Evolutionary conservation across 1,140 invertebrate species (phyloP).

Genomic region (Artemia franciscana): DNA sequence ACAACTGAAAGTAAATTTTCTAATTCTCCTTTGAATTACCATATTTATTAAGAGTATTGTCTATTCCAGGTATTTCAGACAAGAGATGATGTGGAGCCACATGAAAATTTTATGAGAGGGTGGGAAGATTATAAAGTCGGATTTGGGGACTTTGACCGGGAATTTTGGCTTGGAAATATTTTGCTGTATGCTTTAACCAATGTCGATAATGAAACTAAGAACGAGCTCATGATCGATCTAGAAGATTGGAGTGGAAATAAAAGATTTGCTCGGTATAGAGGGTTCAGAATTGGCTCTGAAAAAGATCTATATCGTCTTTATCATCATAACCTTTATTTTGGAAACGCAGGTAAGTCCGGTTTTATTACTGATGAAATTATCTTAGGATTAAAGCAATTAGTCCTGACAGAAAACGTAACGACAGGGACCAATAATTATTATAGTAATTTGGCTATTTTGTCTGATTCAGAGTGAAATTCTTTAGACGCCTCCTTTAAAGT

Average conservation of each 20-base stretch:
- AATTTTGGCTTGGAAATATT: conserved; percentile 15
- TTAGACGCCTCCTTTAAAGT: no score
- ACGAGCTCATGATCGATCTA: conserved; percentile 23
- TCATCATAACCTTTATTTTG: conserved; percentile 15
- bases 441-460: no score
- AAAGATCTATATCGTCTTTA: conserved; percentile 14
- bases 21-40: no score
- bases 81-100: conserved; percentile 15
- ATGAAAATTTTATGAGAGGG: conserved; percentile 15
- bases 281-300: conserved; percentile 14
- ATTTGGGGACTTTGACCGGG: conserved; percentile 16
- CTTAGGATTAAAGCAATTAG: no score
- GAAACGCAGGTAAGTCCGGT: conserved; percentile 14
- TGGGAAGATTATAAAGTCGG: conserved; percentile 18
- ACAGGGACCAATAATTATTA: no score
- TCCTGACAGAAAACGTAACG: no score
- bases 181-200: conserved; percentile 21
- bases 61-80: conserved; percentile 11
- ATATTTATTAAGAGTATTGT: neutral
- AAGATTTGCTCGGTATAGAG: conserved; percentile 15
- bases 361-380: no score
- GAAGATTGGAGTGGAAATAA: conserved; percentile 23
- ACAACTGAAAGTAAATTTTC: no score
- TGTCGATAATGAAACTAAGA: conserved; percentile 18
- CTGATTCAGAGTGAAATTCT: no score